Percentiles rank a stretch among this genome's conserved stretches.
Conservation (phyloP, 2,888 invertebrate species). For the Minunthozetes semirufus region DNA sequence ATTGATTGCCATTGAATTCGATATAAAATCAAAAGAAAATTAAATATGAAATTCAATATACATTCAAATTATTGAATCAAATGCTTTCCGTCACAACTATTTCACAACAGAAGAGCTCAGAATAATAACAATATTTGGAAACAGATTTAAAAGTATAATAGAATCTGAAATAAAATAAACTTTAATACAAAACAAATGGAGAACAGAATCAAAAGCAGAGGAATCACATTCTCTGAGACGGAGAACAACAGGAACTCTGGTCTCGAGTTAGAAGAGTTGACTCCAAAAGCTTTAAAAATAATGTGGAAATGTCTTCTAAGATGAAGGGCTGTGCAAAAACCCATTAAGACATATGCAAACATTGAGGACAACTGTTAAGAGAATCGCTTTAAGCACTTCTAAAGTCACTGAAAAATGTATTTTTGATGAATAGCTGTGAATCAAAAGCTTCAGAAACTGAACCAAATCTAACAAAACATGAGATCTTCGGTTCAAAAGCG, state of each 20-base stretch:
- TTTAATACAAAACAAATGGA: not conserved
- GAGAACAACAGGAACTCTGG: too few relatives aligned
- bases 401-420: not conserved
- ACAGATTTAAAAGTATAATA: slow-evolving; percentile 1
- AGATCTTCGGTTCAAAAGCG: too few relatives aligned
- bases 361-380: not conserved
- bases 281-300: too few relatives aligned
- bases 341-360: slow-evolving; percentile 23
- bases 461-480: too few relatives aligned
- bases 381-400: not conserved
- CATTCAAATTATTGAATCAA: not conserved
- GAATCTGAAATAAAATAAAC: not conserved
- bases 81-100: not conserved
- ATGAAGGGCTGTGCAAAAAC: not conserved
- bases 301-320: too few relatives aligned
- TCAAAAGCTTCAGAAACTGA: not conserved
- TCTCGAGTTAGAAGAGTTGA: too few relatives aligned
- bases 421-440: slow-evolving; percentile 20
- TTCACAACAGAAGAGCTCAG: not conserved
- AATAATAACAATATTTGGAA: not conserved
- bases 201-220: not conserved
- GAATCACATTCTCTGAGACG: not conserved
- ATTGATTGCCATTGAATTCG: not conserved
- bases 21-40: not conserved
- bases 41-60: not conserved